Conservation (phyloP, 2,797 vertebrate species). For the Pangasius macronema region DNA sequence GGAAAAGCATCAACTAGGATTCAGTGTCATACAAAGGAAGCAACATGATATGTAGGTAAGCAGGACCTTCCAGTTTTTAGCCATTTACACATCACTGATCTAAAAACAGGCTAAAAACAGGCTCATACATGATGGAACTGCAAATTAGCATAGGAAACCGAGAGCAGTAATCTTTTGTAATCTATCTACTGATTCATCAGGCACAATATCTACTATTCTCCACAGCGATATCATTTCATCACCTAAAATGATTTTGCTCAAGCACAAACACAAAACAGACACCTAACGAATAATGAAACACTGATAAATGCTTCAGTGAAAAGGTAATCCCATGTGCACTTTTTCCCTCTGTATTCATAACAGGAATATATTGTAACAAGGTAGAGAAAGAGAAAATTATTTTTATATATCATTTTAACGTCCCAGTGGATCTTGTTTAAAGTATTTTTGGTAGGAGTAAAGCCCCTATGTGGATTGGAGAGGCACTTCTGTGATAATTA, state of each 20-base stretch:
- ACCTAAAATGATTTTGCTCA: background rate
- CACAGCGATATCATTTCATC: background rate
- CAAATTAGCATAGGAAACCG: background rate
- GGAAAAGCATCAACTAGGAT: background rate
- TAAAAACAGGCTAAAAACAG: background rate
- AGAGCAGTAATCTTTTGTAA: background rate
- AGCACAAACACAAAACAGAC: background rate
- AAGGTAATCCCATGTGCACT: background rate
- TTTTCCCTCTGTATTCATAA: background rate
- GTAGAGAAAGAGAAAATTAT: too few species aligned
- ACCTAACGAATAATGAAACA: background rate
- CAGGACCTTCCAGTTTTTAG: conserved; percentile 9
- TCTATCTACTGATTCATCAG: background rate
- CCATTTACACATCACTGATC: background rate
- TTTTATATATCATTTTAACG: conserved; percentile 8
- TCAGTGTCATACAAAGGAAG: conserved; percentile 2
- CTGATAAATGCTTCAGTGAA: background rate
- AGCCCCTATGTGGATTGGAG: conserved; percentile 26
- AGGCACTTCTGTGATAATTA: conserved; percentile 44
- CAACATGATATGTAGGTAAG: conserved; percentile 16
- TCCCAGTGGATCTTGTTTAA: conserved; percentile 27
- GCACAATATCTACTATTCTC: background rate
- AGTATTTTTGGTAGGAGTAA: conserved; percentile 8
- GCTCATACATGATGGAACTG: background rate
- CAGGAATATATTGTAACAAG: background rate